phyloP scores from a whole-genome alignment of 2,888 invertebrate species.

The Strigamia crassipes region DNA sequence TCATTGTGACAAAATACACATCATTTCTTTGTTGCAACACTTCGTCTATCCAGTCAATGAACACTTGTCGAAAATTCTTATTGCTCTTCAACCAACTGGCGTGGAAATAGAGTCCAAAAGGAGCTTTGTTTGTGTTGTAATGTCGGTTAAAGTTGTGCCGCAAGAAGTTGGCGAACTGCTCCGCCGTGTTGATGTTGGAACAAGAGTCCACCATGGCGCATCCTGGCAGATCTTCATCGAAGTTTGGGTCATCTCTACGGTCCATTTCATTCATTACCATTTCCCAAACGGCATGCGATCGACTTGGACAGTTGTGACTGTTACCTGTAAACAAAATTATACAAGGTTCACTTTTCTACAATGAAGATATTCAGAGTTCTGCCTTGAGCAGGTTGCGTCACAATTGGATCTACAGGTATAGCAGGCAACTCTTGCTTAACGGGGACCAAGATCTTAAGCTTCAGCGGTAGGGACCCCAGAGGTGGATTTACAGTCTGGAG shows the following conservation, averaged over 20 bases:
- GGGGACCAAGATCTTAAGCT: too few species aligned
- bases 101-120: conserved; percentile 81
- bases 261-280: conserved; percentile 96
- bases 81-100: conserved; percentile 94
- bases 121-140: conserved; percentile 89
- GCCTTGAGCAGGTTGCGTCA: too few species aligned
- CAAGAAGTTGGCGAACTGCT: conserved; percentile 82
- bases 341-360: too few species aligned
- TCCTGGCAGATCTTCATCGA: conserved; percentile 87
- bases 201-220: conserved; percentile 95
- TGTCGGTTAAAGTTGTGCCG: conserved; percentile 95
- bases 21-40: conserved; percentile 80
- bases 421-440: too few species aligned
- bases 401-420: too few species aligned
- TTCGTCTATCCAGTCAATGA: conserved; percentile 91
- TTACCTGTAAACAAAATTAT: conserved; percentile 56
- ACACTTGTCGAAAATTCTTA: conserved; percentile 87
- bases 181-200: conserved; percentile 87
- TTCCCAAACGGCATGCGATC: conserved; percentile 91
- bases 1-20: conserved; percentile 89
- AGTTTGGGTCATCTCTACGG: conserved; percentile 89
- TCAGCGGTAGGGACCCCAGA: too few species aligned
- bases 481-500: too few species aligned
- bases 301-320: conserved; percentile 83
- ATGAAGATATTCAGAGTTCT: too few species aligned